phyloP scores from a whole-genome alignment of 2,888 invertebrate species.

The Phyllotreta striolata region DNA sequence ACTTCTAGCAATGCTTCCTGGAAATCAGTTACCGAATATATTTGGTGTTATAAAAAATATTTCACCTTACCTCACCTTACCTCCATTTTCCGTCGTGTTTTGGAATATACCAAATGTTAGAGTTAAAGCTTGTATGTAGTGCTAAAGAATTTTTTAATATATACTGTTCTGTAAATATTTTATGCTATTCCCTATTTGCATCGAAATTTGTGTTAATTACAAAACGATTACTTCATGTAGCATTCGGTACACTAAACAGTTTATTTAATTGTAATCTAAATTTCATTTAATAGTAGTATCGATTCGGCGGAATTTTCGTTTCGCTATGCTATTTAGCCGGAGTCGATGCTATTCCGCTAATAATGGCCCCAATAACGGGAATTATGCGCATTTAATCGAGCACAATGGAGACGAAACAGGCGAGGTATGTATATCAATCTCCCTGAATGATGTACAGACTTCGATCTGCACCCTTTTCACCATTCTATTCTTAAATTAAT shows the following conservation, averaged over 20 bases:
- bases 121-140: constrained; percentile 37
- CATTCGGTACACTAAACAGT: not conserved
- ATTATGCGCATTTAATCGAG: constrained; percentile 10
- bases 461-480: constrained; percentile 16
- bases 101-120: constrained; percentile 63
- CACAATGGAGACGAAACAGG: constrained; percentile 1
- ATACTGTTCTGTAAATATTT: constrained; percentile 1
- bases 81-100: constrained; percentile 72
- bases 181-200: not conserved
- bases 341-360: not conserved
- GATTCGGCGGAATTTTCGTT: not conserved
- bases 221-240: not conserved
- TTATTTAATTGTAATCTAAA: not conserved
- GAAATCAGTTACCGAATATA: constrained; percentile 65
- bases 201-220: not conserved
- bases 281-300: not conserved
- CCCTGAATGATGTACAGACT: constrained; percentile 7
- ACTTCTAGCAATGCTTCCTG: constrained; percentile 62
- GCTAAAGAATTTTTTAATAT: not conserved
- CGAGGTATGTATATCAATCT: constrained; percentile 3
- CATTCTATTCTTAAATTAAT: constrained; percentile 3
- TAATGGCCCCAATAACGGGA: constrained; percentile 7
- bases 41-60: constrained; percentile 58
- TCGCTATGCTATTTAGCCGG: not conserved
- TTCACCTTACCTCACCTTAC: constrained; percentile 64